Conservation (phyloP, 2,888 invertebrate genomes). For the Cantharis nigra region DNA sequence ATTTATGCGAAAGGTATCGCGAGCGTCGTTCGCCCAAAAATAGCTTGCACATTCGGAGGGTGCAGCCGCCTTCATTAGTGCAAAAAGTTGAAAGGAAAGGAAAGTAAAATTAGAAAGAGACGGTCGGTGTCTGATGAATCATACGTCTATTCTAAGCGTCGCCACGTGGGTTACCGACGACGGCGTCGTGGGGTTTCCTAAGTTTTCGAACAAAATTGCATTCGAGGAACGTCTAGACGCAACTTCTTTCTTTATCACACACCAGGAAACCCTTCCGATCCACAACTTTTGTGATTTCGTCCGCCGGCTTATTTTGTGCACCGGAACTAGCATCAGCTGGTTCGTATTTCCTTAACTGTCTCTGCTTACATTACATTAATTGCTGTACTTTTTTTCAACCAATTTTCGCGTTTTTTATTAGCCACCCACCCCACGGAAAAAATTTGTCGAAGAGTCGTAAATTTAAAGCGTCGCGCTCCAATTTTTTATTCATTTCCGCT, state of each 20-base stretch:
- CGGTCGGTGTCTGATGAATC: slow-evolving; percentile 36
- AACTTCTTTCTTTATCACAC: neutral
- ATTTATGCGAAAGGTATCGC: neutral
- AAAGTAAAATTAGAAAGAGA: slow-evolving; percentile 10
- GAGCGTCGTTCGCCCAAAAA: neutral
- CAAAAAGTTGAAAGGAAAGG: neutral
- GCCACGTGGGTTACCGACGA: slow-evolving; percentile 38
- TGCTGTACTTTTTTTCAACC: slow-evolving; percentile 6
- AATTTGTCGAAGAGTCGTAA: neutral
- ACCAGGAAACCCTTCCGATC: neutral
- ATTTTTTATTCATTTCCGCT: neutral
- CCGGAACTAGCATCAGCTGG: slow-evolving; percentile 26
- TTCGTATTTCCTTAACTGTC: slow-evolving; percentile 20
- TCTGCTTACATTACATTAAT: slow-evolving; percentile 19
- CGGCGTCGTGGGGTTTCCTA: slow-evolving; percentile 32
- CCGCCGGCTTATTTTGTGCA: neutral
- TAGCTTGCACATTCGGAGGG: neutral
- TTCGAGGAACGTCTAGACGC: slow-evolving; percentile 23
- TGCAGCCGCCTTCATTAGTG: neutral
- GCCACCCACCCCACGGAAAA: neutral
- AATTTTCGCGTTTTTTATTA: neutral
- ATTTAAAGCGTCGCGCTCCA: neutral
- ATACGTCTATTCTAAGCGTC: slow-evolving; percentile 39
- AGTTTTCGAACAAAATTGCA: slow-evolving; percentile 18
- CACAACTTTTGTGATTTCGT: neutral